Percentiles rank a stretch among this genome's conserved stretches.
phyloP scores from a whole-genome alignment of 2,113 vertebrate species.

The Aplodontia rufa region DNA sequence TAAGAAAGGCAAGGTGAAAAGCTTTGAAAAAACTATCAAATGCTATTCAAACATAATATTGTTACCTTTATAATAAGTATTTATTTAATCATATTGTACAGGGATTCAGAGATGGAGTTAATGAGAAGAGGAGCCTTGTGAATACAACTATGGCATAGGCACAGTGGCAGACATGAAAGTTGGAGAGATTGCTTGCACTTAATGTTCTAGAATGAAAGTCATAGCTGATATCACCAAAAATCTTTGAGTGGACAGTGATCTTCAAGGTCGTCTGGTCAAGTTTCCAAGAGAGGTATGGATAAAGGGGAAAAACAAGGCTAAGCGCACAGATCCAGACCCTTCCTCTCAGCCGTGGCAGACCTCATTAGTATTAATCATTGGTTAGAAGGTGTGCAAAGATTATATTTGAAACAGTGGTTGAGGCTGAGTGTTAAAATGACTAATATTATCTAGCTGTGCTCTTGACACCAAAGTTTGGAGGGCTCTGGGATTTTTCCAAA shows the following conservation, averaged over 20 bases:
- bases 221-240: not conserved
- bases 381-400: not conserved
- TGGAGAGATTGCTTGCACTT: constrained; percentile 13
- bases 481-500: not conserved
- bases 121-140: not conserved
- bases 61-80: constrained; percentile 58
- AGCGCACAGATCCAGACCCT: not conserved
- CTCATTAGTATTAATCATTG: not conserved
- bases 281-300: not conserved
- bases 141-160: not conserved
- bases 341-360: not conserved
- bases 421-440: not conserved
- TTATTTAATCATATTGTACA: constrained; percentile 54
- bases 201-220: not conserved
- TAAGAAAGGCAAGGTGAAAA: constrained; percentile 22
- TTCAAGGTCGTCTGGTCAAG: not conserved
- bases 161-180: not conserved
- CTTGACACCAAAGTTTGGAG: not conserved
- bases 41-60: constrained; percentile 28
- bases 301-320: not conserved
- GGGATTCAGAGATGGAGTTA: constrained; percentile 36
- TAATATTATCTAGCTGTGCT: not conserved
- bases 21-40: constrained; percentile 42
- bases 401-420: not conserved
- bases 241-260: not conserved